phyloP scores from a whole-genome alignment of 2,113 vertebrate genomes.

The Columbina picui region DNA sequence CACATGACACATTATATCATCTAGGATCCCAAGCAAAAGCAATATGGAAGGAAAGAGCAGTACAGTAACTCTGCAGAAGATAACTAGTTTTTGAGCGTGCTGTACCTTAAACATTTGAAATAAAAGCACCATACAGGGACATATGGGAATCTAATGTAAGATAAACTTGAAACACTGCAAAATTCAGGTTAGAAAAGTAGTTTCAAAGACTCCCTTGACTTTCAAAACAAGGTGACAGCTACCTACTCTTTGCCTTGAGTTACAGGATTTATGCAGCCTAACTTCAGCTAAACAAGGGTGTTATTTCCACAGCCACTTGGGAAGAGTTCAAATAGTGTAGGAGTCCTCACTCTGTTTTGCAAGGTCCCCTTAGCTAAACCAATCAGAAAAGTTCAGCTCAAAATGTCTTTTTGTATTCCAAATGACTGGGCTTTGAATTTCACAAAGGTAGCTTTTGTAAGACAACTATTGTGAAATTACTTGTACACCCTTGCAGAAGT shows the following conservation, averaged over 20 bases:
- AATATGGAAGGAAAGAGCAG: not conserved
- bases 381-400: not conserved
- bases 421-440: not conserved
- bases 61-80: not conserved
- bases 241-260: not conserved
- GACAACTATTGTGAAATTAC: not conserved
- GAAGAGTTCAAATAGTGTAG: not conserved
- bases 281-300: not conserved
- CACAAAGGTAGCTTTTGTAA: not conserved
- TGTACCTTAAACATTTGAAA: not conserved
- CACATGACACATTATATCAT: not conserved
- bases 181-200: not conserved
- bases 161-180: not conserved
- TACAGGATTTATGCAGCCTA: not conserved
- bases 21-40: not conserved
- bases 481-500: not conserved
- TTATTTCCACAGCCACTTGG: not conserved
- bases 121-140: not conserved
- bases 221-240: not conserved
- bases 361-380: not conserved
- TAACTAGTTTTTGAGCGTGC: rapidly evolving
- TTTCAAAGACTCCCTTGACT: not conserved
- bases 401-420: not conserved
- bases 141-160: not conserved
- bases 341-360: not conserved